These are phyloP conservation scores for Ceratina calcarata DNA, from an alignment of 1,140 invertebrate species.

Conservation along the genomic window DNA sequence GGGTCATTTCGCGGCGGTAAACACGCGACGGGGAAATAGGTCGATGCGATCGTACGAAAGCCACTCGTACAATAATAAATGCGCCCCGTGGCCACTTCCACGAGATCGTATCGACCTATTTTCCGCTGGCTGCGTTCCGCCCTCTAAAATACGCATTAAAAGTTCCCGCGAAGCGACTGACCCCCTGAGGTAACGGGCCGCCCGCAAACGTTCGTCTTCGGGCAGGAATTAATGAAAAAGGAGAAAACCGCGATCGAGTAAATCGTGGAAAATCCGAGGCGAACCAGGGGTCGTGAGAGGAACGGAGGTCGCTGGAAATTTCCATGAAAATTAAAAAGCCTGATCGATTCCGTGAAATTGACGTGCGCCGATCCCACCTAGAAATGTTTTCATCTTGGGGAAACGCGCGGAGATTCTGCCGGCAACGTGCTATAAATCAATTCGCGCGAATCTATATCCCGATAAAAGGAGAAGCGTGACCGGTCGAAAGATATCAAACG, in stretches of 20 bases:
- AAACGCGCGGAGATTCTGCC: constrained; percentile 10
- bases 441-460: constrained; percentile 47
- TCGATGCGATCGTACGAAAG: constrained; percentile 32
- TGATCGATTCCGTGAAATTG: constrained; percentile 64
- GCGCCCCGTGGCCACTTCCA: constrained; percentile 2
- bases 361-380: constrained; percentile 66
- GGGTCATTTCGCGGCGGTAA: background rate
- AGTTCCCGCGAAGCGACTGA: background rate
- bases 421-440: constrained; percentile 52
- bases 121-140: constrained; percentile 15
- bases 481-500: constrained; percentile 27
- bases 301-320: constrained; percentile 62
- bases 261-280: no score
- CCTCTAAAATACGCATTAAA: background rate
- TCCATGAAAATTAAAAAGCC: constrained; percentile 73
- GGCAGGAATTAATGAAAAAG: no score
- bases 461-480: constrained; percentile 53
- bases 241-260: no score
- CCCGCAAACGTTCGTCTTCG: no score
- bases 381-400: constrained; percentile 60
- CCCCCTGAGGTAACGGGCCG: no score
- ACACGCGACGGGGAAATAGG: constrained; percentile 16
- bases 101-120: constrained; percentile 41
- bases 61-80: constrained; percentile 32
- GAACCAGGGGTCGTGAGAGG: background rate